Conservation (phyloP, 2,888 invertebrate genomes). For the Chrysodeixis includens region DNA sequence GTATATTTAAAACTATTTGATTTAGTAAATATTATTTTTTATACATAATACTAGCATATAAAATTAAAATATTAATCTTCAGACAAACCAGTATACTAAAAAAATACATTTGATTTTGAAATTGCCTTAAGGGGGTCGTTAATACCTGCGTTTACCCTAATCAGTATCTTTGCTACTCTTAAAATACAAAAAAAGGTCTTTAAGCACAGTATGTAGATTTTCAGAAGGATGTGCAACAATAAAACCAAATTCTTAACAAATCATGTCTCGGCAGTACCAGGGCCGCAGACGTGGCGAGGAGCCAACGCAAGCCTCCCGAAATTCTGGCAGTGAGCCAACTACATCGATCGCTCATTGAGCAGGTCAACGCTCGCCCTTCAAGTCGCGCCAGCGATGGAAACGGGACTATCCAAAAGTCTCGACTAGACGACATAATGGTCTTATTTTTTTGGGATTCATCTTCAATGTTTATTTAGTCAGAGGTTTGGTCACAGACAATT, state of each 20-base stretch:
- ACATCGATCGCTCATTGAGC: slow-evolving; percentile 71
- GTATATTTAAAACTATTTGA: no score
- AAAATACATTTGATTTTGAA: no score
- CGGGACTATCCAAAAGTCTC: slow-evolving; percentile 24
- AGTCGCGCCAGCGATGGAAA: slow-evolving; percentile 57
- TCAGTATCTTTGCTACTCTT: no score
- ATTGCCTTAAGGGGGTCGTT: no score
- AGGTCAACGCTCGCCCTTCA: slow-evolving; percentile 69
- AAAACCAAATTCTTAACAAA: slow-evolving; percentile 30
- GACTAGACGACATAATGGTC: slow-evolving; percentile 19
- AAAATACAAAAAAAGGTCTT: no score
- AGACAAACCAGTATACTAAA: no score
- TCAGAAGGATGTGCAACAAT: no score
- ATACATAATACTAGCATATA: no score
- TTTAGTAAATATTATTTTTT: no score
- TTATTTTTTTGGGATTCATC: slow-evolving; percentile 13
- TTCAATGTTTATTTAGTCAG: slow-evolving; percentile 8
- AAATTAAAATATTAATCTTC: no score
- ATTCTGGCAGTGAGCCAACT: slow-evolving; percentile 66
- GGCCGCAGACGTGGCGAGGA: slow-evolving; percentile 57
- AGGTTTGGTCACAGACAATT: not conserved
- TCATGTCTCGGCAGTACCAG: slow-evolving; percentile 47
- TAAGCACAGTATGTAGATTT: no score
- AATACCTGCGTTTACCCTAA: no score
- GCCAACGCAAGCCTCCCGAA: slow-evolving; percentile 60